Conservation (phyloP, 2,797 vertebrate genomes). For the Amphiprion clarkii region DNA sequence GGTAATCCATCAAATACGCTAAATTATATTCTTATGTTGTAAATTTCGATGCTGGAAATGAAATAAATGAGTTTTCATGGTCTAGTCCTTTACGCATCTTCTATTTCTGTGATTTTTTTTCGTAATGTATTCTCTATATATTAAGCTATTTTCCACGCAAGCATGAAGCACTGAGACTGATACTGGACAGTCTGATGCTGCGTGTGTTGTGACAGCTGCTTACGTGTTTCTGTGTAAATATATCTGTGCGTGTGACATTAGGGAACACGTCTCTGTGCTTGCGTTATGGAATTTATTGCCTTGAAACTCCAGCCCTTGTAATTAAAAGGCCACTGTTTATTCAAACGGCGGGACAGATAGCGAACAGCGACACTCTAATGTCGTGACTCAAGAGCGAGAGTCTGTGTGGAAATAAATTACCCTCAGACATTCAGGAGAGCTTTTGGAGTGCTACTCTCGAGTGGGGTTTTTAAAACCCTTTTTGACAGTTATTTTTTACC, state of each 20-base stretch:
- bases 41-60: constrained; percentile 37
- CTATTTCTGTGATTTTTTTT: constrained; percentile 2
- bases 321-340: constrained; percentile 71
- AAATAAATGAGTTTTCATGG: constrained; percentile 48
- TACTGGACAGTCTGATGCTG: background rate
- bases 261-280: constrained; percentile 26
- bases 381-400: constrained; percentile 53
- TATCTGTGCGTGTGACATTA: constrained; percentile 23
- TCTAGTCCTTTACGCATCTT: constrained; percentile 22
- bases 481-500: constrained; percentile 42
- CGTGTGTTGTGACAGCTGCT: background rate
- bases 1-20: constrained; percentile 66
- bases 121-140: constrained; percentile 2
- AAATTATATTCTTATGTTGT: constrained; percentile 56
- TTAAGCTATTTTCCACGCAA: background rate
- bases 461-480: constrained; percentile 20
- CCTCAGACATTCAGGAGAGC: constrained; percentile 49
- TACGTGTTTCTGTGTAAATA: constrained; percentile 7
- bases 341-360: constrained; percentile 43
- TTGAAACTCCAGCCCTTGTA: constrained; percentile 50
- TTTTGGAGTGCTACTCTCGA: constrained; percentile 45
- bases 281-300: constrained; percentile 44
- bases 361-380: constrained; percentile 47
- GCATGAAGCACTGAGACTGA: background rate
- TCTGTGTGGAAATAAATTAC: constrained; percentile 63